Evolutionary conservation across 2,888 invertebrate species (phyloP).

Genomic region (Lasioglossum malachurum): DNA sequence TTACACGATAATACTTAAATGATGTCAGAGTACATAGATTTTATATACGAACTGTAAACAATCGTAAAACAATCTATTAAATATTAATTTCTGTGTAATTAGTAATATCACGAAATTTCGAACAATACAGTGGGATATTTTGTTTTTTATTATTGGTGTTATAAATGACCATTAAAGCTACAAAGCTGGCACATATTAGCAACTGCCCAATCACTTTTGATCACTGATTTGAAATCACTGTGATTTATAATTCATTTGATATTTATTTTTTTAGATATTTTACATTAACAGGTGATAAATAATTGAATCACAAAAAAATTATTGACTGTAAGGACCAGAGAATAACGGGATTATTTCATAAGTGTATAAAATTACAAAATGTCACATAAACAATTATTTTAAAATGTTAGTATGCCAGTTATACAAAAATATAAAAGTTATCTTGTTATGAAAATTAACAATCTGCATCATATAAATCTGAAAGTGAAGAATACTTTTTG

Average conservation of each 20-base stretch:
- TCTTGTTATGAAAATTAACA: slow-evolving; percentile 51
- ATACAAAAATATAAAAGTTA: slow-evolving; percentile 40
- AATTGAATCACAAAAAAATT: slow-evolving; percentile 36
- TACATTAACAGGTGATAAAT: slow-evolving; percentile 56
- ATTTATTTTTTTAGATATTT: slow-evolving; percentile 62
- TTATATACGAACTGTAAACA: slow-evolving; percentile 12
- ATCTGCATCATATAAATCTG: slow-evolving; percentile 50
- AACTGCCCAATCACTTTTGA: slow-evolving; percentile 62
- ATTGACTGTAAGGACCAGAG: slow-evolving; percentile 53
- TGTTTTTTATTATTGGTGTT: slow-evolving; percentile 29
- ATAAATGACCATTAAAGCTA: slow-evolving; percentile 41
- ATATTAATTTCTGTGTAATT: slow-evolving; percentile 40
- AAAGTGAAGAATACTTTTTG: slow-evolving; percentile 67
- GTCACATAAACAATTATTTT: slow-evolving; percentile 46
- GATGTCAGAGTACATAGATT: slow-evolving; percentile 38
- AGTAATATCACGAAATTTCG: slow-evolving; percentile 33
- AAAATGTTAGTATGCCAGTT: slow-evolving; percentile 51
- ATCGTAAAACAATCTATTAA: slow-evolving; percentile 42
- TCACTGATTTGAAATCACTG: slow-evolving; percentile 21
- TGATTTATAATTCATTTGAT: slow-evolving; percentile 66
- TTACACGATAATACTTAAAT: slow-evolving; percentile 43
- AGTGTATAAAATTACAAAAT: slow-evolving; percentile 39
- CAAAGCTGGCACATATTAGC: slow-evolving; percentile 48
- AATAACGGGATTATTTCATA: slow-evolving; percentile 52
- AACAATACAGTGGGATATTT: slow-evolving; percentile 14